Evolutionary conservation across 2,888 invertebrate genomes (phyloP), one percentile per base, ranked within the genome.

Genomic region (Eucera pruinosa): DNA sequence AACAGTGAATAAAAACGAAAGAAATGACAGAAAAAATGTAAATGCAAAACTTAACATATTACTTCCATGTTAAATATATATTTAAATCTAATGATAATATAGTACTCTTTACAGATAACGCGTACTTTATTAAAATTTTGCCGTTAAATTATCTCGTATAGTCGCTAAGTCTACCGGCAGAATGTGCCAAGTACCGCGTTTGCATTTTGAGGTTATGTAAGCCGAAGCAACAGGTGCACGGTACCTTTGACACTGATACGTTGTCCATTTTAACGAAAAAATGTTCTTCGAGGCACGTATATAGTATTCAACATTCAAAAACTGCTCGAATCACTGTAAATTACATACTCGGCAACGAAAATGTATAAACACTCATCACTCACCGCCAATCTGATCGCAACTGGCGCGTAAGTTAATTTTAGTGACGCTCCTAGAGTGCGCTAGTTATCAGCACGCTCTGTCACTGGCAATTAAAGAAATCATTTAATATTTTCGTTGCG

Each of bases 241-340:
- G 67, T 89, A 91, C 91, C 88, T 91, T 91, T 52, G 91, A 91
- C 55, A 91, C 89, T 18, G 91, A 91, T 55, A 89, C 87, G 54
- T 87, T 87, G 43, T 91, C 90, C 91, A 91, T 90, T 81, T 57
- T 78, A 45, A 18, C 25, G n/a, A 27, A 15, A 13, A 36, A 41
- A n/a, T 36, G 4, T 20, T 6, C 18, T 1, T 20, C n/a, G 2
- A 23, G 25, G 20, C 2, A 2, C n/a, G 9, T 50, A 23, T 18
- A 20, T 9, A 2, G 20, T 36, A 30, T 41, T 43, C 33, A 43
- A 4, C 9, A 5, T 18, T n/a, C 23, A 13, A 25, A 11, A 13
- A 43, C 9, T 3, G 3, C 6, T 13, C 1, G 7, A 57, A 36
- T 30, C n/a, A 18, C 7, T 50, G 36, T 9, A 33, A 61, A 20